Percentiles rank a stretch among this genome's conserved stretches.
Evolutionary conservation across 2,888 invertebrate species (phyloP).

Genomic region (Phasia obesa): DNA sequence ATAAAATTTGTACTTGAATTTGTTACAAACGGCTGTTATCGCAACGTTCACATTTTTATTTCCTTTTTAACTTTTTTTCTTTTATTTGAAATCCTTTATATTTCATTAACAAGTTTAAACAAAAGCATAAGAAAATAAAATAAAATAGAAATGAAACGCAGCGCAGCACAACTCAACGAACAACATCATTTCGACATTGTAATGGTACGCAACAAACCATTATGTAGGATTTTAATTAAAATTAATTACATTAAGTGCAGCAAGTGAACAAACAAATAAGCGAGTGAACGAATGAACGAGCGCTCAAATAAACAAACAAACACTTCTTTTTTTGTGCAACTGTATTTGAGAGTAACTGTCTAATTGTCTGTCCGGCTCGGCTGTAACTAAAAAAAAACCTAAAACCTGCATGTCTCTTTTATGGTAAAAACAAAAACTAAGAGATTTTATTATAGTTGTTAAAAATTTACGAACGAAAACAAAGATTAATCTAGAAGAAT

Average conservation of each 20-base stretch:
- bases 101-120: slow-evolving; percentile 48
- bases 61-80: slow-evolving; percentile 35
- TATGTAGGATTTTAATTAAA: slow-evolving; percentile 81
- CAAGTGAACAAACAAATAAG: slow-evolving; percentile 74
- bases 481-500: slow-evolving; percentile 25
- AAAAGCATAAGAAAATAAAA: slow-evolving; percentile 41
- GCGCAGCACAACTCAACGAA: too few relatives aligned
- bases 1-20: slow-evolving; percentile 63
- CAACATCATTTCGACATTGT: slow-evolving; percentile 56
- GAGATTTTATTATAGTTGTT: slow-evolving; percentile 1
- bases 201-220: slow-evolving; percentile 72
- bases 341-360: background rate
- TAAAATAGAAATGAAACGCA: slow-evolving; percentile 47
- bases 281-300: slow-evolving; percentile 2
- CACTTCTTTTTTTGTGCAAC: slow-evolving; percentile 37
- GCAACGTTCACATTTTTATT: slow-evolving; percentile 38
- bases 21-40: slow-evolving; percentile 55
- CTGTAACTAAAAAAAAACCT: background rate
- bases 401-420: slow-evolving; percentile 40
- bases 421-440: slow-evolving; percentile 2
- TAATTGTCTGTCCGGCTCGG: slow-evolving; percentile 2
- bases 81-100: slow-evolving; percentile 41
- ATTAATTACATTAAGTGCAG: slow-evolving; percentile 82
- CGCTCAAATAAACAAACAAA: slow-evolving; percentile 31
- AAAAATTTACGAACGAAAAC: slow-evolving; percentile 39